Evolutionary conservation across 2,797 vertebrate genomes (phyloP).

Genomic region (Manis javanica): DNA sequence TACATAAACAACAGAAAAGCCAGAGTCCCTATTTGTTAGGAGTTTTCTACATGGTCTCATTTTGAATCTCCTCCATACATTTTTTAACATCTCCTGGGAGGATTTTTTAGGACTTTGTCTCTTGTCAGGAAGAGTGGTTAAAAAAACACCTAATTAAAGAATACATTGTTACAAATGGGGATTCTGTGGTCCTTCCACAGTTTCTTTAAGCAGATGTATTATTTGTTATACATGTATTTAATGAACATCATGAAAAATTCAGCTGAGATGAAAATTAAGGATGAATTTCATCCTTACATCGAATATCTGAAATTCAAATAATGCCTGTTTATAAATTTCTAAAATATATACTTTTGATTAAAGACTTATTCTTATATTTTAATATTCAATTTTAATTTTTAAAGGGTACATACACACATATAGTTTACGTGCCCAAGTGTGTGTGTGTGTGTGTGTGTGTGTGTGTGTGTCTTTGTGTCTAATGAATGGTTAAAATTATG

Average conservation of each 20-base stretch:
- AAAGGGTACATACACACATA: too few species aligned
- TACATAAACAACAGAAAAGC: neutral
- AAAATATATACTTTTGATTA: neutral
- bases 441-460: too few species aligned
- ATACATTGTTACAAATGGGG: neutral
- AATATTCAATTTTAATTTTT: too few species aligned
- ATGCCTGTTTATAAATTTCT: neutral
- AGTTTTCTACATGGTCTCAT: neutral
- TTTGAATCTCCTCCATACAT: neutral
- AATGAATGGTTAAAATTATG: too few species aligned
- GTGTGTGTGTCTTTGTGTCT: too few species aligned
- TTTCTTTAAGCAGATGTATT: neutral
- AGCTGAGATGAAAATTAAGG: neutral
- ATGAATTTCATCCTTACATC: neutral
- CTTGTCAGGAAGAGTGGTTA: neutral
- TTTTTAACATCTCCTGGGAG: neutral
- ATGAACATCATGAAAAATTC: neutral
- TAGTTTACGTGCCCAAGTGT: too few species aligned
- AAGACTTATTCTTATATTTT: too few species aligned
- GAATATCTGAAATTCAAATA: neutral
- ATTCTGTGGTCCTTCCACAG: neutral
- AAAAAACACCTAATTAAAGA: constrained; percentile 46
- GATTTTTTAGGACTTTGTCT: neutral
- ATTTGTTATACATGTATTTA: neutral
- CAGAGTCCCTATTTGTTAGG: neutral